phyloP scores from a whole-genome alignment of 2,797 vertebrate genomes.

The Vespertilio murinus region DNA sequence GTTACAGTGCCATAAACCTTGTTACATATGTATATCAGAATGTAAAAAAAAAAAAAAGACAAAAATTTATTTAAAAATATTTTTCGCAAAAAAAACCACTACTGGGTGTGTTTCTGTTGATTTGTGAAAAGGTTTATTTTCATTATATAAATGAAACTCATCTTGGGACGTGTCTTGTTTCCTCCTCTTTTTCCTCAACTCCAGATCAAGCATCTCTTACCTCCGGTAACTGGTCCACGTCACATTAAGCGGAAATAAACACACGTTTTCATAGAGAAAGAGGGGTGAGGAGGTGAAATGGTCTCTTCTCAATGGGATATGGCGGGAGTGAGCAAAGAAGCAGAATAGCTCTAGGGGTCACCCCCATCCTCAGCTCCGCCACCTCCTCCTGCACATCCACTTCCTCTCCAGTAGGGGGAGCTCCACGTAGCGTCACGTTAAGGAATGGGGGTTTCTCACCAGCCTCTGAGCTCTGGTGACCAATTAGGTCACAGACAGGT shows the following conservation, averaged over 20 bases:
- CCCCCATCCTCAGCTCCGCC: not conserved
- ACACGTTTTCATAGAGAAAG: not conserved
- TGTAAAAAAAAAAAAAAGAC: conserved; percentile 84
- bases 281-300: not conserved
- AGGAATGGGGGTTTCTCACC: not conserved
- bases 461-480: not conserved
- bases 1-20: conserved; percentile 90
- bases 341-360: accelerated
- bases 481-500: not conserved
- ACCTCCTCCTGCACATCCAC: not conserved
- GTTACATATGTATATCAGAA: conserved; percentile 90
- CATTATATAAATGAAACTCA: conserved; percentile 86
- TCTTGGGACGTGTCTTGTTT: conserved; percentile 84
- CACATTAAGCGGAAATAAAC: not conserved
- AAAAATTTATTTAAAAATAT: conserved; percentile 89
- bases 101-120: conserved; percentile 86
- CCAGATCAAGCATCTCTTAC: not conserved
- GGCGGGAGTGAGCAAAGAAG: not conserved
- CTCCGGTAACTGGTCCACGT: not conserved
- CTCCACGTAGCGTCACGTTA: not conserved
- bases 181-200: conserved; percentile 63
- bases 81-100: conserved; percentile 84
- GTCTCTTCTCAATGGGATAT: not conserved
- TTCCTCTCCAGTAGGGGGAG: not conserved
- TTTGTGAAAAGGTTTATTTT: conserved; percentile 86